Conservation (phyloP, 1,140 invertebrate genomes). For the Plutomurus gul region DNA sequence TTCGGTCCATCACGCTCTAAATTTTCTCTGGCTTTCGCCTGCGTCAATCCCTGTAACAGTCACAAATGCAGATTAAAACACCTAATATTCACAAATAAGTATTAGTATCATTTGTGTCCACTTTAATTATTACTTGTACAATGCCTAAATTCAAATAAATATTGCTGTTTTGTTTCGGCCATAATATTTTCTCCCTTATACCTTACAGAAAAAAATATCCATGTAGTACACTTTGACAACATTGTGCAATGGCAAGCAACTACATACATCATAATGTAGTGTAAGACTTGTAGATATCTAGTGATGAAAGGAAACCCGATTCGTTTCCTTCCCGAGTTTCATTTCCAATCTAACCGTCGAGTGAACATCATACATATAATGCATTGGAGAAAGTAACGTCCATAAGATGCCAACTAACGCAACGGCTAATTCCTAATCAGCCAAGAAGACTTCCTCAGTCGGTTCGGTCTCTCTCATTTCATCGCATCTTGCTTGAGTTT, state of each 20-base stretch:
- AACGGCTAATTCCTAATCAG: not conserved
- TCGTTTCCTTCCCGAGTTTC: not conserved
- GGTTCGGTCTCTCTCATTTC: not conserved
- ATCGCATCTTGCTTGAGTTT: not conserved
- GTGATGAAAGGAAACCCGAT: not conserved
- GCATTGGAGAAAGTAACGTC: not conserved
- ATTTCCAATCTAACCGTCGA: not conserved
- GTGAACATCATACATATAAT: not conserved
- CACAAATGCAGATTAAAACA: not conserved
- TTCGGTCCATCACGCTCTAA: slow-evolving; percentile 94
- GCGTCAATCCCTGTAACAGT: slow-evolving; percentile 79
- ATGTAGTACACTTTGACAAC: too few species aligned
- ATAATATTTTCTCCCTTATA: too few species aligned
- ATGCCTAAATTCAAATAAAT: too few species aligned
- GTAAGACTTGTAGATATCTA: too few species aligned
- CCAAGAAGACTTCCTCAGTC: not conserved
- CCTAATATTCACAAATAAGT: not conserved
- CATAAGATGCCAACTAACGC: too few species aligned
- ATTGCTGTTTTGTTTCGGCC: too few species aligned
- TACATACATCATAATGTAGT: too few species aligned
- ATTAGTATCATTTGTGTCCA: not conserved
- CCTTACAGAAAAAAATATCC: too few species aligned
- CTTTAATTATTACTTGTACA: too few species aligned
- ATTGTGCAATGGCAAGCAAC: too few species aligned
- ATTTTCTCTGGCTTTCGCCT: slow-evolving; percentile 91